Base-by-base conservation (phyloP, 2,888 invertebrate species). In the Loripinus fragilis region DNA sequence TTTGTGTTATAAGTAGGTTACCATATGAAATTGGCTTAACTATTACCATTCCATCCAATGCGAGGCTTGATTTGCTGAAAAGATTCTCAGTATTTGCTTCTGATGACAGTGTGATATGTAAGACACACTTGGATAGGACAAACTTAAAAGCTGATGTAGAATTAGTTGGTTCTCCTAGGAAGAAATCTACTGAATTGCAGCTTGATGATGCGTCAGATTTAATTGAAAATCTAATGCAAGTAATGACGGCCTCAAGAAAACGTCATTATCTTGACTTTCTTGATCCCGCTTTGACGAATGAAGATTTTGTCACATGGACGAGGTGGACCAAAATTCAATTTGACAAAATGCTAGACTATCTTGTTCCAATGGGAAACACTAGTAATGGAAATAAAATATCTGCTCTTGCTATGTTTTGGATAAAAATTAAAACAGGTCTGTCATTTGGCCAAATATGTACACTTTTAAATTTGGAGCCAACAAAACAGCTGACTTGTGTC, bases 321-420 rank as follows among this genome's bases (percentile, higher is more conserved):
- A 28, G 52, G 5, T 52, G 52, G 52, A 52, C 20, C 25, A 52
- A 28, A 28, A 2, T 3, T 5, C 52, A 52, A 15, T 52, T 52
- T 52, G 25, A 52, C 2, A 28, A 23, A 10, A 52, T 52, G 52
- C n/a, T n/a, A n/a, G n/a, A n/a, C n/a, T n/a, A n/a, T n/a, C n/a
- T n/a, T n/a, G n/a, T n/a, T n/a, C n/a, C n/a, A 85, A 99, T 94
- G 17, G 98, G 25, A 1, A 28, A 52, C 25, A 25, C 25, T 25
- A 20, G 25, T 25, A 23, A 52, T 5, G 25, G 52, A 28, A 28
- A 52, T 5, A 52, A 52, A 15, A 2, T 5, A 10, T 28, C 52
- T n/a, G 52, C 15, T 3, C 15, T 52, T 20, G 45, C 52, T 23
- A 28, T 28, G 25, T 52, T 52, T 52, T 52, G 25, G 52, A n/a